Base-by-base conservation (phyloP, 1,140 invertebrate genomes). In the Aphaenogaster rudis region DNA sequence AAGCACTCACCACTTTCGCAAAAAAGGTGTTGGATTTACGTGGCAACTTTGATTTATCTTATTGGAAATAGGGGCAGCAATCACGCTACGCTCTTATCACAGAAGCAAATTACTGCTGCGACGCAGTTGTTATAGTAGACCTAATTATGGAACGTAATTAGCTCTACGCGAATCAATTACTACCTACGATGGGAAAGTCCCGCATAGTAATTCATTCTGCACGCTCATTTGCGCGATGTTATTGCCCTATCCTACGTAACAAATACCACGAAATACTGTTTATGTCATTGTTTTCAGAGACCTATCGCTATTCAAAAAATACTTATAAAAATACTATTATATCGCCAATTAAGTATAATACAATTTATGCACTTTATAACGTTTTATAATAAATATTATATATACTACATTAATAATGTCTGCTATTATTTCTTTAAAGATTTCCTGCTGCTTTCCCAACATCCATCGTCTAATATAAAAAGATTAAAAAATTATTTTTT, bases 81-180 rank as follows among this genome's bases (percentile, higher is more conserved):
- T 91, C 89, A 88, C 63, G 61, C 36, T 61, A 64, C 54, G 61
- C 79, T 85, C 72, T 88, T 88, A 91, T 91, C 84, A 72, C 82
- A 80, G 67, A 87, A 86, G 84, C 87, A 91, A 91, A 88, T 88
- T 91, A 85, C 54, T 66, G 63, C 74, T 36, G 54, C 45, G 61
- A 57, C 74, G 48, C 13, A 52, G 15, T 61, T 78, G 59, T 36
- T 82, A 79, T 79, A 88, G 36, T 64, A 9, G 48, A 86, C 28
- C 90, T 91, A 91, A 91, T 91, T 91, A 86, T 88, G 78, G 77
- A 77, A 59, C 71, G 82, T 79, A 79, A 91, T 91, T 91, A 82
- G 81, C 64, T 50, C 45, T 57, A 80, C 52, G 52, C 59, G 61
- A 89, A 89, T 90, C 88, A 90, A 90, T 90, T 90, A 90, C 57